Evolutionary conservation across 1,140 invertebrate genomes (phyloP), one percentile per base, ranked within the genome.

Genomic region (Pissodes strobi): DNA sequence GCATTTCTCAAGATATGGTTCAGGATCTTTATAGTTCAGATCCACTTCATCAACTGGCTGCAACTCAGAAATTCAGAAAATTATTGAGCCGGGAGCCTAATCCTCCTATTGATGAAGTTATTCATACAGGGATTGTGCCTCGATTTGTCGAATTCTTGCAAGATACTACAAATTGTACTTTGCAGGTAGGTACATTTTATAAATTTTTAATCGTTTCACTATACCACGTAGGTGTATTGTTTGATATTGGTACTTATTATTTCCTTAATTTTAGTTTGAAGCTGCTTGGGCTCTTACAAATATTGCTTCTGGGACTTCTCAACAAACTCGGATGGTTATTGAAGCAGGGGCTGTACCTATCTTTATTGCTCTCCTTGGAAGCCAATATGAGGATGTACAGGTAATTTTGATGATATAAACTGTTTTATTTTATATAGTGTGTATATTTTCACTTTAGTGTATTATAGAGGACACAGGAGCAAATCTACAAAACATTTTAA

Each of bases 51-150:
- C 94, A 97, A 76, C 83, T 98, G 46, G 80, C 83, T 72, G 95
- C 95, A 12, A 98, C 95, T 45, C 95, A 98, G 74, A 94, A 91
- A 76, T 98, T 98, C 81, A 86, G 96, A 63, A 98, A 97, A 82
- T 82, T 98, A 45, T 81, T 99, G 37, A 97, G 94, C 68, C 85
- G 88, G 79, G 97, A 99, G 82, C 96, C 96, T 6, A 97, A 98
- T 84, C 97, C 97, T 45, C 96, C 95, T 1, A 99, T 99, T 73
- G 94, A 98, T 81, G 95, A 98, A 85, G 96, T 99, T n/a, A 98
- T 98, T 74, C 84, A 90, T 71, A 94, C 93, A 55, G 95, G 95
- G 71, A 96, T 99, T 76, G 92, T 99, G 63, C 96, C 95, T 21
- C 86, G 88, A 81, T 98, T 99, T 85, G 95, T 98, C 8, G 89